Percentiles rank a stretch among this genome's conserved stretches.
Evolutionary conservation across 1,140 invertebrate species (phyloP).

Genomic region (Stenopsyche tienmushanensis): DNA sequence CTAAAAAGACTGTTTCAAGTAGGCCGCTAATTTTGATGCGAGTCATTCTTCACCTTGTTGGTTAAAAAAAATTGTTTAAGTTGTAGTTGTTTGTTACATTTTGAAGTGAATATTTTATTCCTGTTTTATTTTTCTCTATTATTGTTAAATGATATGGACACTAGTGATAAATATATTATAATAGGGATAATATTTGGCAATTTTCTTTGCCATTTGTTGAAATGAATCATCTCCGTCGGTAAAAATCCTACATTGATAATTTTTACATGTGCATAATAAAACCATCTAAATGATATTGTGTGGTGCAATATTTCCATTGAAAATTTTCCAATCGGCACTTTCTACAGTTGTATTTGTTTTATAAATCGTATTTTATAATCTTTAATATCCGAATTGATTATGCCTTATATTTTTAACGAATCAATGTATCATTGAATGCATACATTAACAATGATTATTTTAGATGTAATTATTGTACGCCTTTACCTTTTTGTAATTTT

Average conservation of each 20-base stretch:
- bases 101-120: slow-evolving; percentile 42
- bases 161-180: slow-evolving; percentile 25
- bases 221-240: slow-evolving; percentile 12
- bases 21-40: slow-evolving; percentile 32
- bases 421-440: no score
- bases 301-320: neutral
- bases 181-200: slow-evolving; percentile 22
- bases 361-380: neutral
- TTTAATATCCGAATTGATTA: no score
- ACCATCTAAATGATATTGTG: neutral
- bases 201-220: slow-evolving; percentile 19
- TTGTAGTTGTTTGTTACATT: slow-evolving; percentile 40
- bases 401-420: no score
- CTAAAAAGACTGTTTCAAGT: slow-evolving; percentile 39
- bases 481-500: no score
- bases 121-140: slow-evolving; percentile 41
- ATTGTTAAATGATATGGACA: slow-evolving; percentile 37
- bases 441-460: no score
- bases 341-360: neutral
- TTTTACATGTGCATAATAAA: slow-evolving; percentile 6
- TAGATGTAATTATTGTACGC: no score
- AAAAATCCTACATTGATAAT: slow-evolving; percentile 11
- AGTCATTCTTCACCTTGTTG: slow-evolving; percentile 34
- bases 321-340: neutral
- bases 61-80: slow-evolving; percentile 24